Conservation (phyloP, 2,797 vertebrate species). For the Leucoraja ocellata region DNA sequence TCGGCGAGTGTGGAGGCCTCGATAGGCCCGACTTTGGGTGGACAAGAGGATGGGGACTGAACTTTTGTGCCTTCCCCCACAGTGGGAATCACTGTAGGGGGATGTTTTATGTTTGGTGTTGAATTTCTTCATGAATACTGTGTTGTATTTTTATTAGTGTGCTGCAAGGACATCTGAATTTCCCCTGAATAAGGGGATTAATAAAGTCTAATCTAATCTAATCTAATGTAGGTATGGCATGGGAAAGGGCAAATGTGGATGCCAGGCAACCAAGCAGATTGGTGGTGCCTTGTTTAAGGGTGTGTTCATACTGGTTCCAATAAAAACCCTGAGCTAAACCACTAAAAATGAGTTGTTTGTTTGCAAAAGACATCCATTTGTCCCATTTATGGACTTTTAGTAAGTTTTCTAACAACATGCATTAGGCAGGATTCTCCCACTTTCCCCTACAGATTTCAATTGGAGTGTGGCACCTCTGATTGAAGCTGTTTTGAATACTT, state of each 20-base stretch:
- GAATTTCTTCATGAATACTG: too few relatives aligned
- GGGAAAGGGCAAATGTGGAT: not conserved
- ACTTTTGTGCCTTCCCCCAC: too few relatives aligned
- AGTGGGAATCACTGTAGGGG: too few relatives aligned
- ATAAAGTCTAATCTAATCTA: too few relatives aligned
- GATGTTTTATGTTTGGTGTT: too few relatives aligned
- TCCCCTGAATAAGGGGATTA: too few relatives aligned
- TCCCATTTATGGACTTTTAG: not conserved
- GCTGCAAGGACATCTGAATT: too few relatives aligned
- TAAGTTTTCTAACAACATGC: not conserved
- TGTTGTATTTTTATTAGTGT: too few relatives aligned
- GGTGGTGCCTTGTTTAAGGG: not conserved
- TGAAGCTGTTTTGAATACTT: not conserved
- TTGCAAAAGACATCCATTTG: not conserved
- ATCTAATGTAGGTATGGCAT: not conserved
- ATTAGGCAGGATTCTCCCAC: not conserved
- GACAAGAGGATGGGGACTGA: too few relatives aligned
- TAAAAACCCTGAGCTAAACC: not conserved
- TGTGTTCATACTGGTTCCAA: not conserved
- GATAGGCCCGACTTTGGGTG: too few relatives aligned
- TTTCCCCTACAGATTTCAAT: not conserved
- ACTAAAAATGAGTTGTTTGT: not conserved
- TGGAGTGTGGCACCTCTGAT: not conserved
- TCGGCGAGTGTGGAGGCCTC: too few relatives aligned
- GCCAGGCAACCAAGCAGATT: not conserved